phyloP scores from a whole-genome alignment of 2,888 invertebrate species.

The Unio pictorum region DNA sequence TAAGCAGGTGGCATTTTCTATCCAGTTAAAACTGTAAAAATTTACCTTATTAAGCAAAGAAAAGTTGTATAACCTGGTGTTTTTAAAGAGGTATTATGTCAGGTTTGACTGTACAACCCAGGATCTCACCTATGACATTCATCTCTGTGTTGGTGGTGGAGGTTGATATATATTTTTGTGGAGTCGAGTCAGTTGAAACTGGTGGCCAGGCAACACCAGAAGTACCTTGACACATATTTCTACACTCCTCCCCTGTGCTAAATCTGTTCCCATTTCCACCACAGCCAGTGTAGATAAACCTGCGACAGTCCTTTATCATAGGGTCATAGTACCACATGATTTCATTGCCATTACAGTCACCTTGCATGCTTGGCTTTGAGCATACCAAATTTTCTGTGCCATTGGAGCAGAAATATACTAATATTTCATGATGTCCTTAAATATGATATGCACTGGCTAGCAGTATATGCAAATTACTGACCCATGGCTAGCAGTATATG shows the following conservation, averaged over 20 bases:
- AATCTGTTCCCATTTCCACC: constrained; percentile 89
- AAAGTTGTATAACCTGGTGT: no score
- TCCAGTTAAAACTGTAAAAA: no score
- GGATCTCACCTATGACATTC: no score
- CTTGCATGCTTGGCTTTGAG: neutral
- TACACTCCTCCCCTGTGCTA: constrained; percentile 56
- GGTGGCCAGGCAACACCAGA: neutral
- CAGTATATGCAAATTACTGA: no score
- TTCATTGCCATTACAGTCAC: neutral
- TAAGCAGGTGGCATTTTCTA: no score
- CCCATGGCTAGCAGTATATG: no score
- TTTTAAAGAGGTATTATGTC: no score
- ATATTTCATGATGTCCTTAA: neutral
- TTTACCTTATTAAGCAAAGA: no score
- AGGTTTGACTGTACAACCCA: no score
- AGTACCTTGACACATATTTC: constrained; percentile 27
- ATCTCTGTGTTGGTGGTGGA: no score
- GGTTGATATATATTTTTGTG: no score
- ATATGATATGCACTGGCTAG: neutral
- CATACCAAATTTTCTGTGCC: neutral
- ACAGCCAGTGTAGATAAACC: constrained; percentile 87
- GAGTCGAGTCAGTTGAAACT: no score
- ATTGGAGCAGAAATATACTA: neutral
- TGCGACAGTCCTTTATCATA: constrained; percentile 77
- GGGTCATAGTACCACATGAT: constrained; percentile 81